These are phyloP conservation scores for Poeciliopsis presidionis DNA, from an alignment of 2,797 vertebrate species.

Conservation along the genomic window DNA sequence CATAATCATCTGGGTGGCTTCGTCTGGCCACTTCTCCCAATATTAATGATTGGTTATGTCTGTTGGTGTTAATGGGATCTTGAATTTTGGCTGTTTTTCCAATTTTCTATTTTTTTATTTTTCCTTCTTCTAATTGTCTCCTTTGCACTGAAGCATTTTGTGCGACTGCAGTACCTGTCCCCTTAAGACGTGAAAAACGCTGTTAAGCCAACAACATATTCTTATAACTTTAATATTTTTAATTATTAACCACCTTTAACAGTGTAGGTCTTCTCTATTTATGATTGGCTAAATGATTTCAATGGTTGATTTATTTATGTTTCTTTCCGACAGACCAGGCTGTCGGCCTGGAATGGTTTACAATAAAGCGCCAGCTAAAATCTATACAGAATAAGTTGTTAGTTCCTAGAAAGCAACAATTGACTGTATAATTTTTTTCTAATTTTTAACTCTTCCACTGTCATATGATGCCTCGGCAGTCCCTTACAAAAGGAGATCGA, in stretches of 20 bases:
- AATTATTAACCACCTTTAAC: not conserved
- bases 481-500: not conserved
- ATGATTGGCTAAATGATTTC: not conserved
- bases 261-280: not conserved
- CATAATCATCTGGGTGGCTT: not conserved
- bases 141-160: not conserved
- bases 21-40: not conserved
- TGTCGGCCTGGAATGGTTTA: not conserved
- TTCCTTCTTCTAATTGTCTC: not conserved
- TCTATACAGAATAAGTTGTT: not conserved
- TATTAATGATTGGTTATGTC: not conserved
- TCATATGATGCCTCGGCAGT: not conserved
- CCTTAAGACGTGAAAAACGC: not conserved
- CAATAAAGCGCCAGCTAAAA: not conserved
- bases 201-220: not conserved
- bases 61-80: not conserved
- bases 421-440: not conserved
- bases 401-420: not conserved
- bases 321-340: not conserved
- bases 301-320: not conserved
- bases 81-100: not conserved
- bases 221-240: not conserved
- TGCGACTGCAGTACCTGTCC: not conserved
- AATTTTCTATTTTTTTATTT: not conserved
- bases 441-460: not conserved